Base-by-base conservation (phyloP, 2,113 vertebrate species). In the Pholis gunnellus region DNA sequence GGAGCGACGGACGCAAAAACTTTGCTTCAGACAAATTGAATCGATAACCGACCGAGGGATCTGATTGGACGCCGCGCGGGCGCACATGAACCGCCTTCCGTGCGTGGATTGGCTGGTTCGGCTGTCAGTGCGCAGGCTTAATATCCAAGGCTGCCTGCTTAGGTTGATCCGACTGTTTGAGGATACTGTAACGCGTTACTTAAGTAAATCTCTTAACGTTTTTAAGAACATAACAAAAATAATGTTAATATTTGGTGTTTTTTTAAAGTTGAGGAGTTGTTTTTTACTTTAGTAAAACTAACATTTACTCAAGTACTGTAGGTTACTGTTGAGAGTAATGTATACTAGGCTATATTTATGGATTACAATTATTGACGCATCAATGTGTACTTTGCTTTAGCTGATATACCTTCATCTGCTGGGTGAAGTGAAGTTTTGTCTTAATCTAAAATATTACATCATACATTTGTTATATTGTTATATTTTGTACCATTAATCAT, bases 11-110 rank as follows among this genome's bases (percentile, higher is more conserved):
- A 87, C 83, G 88, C 91, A 94, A 91, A 94, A 78, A 56, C 92
- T 95, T 94, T 91, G 87, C 87, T 73, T 83, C 87, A 88, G 91
- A 89, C 88, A 82, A 91, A 92, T 88, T 78, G 84, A 90, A 87
- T 90, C 89, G 81, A 88, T 85, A 77, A 80, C 80, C 61, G 77
- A 81, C 3, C 13, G 36, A 9, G 14, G 20, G 2, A 7, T 78
- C 31, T 91, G 85, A 95, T 95, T 96, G 95, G 95, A 79, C 78
- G 78, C 10, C 57, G 10, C 1, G n/a, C 1, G 40, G 42, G 9
- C 2, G 2, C 5, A 15, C 46, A 67, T 27, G 59, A 0, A 69
- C 90, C 93, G 87, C 93, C 94, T 7, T 22, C 72, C 8, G 2
- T 0, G 11, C 4, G 71, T 67, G 4, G 86, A 95, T 91, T 95